These are phyloP conservation scores for Drymonia ruficornis DNA, from an alignment of 2,888 invertebrate genomes.

Conservation along the genomic window DNA sequence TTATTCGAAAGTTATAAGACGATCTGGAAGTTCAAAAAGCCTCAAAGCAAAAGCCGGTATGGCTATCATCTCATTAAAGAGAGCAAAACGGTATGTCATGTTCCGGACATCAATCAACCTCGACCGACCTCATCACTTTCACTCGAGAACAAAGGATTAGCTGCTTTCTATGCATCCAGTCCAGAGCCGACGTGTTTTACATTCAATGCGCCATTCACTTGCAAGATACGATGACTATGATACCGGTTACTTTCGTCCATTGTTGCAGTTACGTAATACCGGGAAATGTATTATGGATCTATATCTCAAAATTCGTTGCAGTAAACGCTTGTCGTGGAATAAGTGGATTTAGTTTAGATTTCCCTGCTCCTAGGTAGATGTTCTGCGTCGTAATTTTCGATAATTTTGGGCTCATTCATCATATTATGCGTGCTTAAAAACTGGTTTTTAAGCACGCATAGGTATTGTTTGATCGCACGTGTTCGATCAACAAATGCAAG, in stretches of 20 bases:
- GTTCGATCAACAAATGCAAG: too few relatives aligned
- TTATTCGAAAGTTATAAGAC: too few relatives aligned
- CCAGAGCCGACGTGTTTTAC: slow-evolving; percentile 1
- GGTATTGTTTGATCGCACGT: too few relatives aligned
- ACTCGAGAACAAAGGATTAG: slow-evolving; percentile 8
- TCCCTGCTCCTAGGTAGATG: too few relatives aligned
- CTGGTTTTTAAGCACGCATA: too few relatives aligned
- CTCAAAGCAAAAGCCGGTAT: background rate
- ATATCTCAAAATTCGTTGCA: background rate
- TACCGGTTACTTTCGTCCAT: slow-evolving; percentile 2
- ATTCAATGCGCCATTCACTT: slow-evolving; percentile 2
- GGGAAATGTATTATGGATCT: background rate
- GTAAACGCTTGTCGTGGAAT: too few relatives aligned
- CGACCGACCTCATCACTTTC: slow-evolving; percentile 4
- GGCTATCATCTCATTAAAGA: background rate
- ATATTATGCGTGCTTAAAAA: too few relatives aligned
- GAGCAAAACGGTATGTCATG: slow-evolving; percentile 2
- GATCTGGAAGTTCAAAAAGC: background rate
- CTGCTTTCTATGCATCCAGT: slow-evolving; percentile 8
- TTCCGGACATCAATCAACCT: slow-evolving; percentile 3
- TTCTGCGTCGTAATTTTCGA: too few relatives aligned
- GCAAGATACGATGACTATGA: background rate
- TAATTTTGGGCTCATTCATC: too few relatives aligned
- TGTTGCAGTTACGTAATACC: slow-evolving; percentile 4
- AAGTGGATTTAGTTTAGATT: too few relatives aligned